A percentile compares a stretch with the other conserved stretches of the same genome.
Evolutionary conservation across 1,140 invertebrate species (phyloP).

Genomic region (Drosophila nannoptera): DNA sequence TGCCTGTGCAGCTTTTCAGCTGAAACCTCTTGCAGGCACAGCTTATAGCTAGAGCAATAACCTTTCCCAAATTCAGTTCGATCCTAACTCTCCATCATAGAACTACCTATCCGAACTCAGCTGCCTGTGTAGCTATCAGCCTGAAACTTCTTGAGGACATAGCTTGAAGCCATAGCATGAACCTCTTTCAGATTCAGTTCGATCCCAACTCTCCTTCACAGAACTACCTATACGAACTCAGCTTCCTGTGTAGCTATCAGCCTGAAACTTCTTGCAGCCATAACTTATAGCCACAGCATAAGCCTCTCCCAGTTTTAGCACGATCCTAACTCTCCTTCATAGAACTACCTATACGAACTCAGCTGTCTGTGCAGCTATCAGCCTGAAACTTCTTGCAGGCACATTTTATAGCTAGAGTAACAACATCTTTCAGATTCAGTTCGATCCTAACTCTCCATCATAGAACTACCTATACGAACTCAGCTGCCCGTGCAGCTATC

Average conservation of each 20-base stretch:
- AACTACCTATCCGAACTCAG: not conserved
- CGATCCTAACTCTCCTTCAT: too few species aligned
- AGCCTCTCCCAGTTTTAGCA: too few species aligned
- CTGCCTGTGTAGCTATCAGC: not conserved
- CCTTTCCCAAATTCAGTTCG: not conserved
- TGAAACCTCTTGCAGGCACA: too few species aligned
- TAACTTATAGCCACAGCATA: too few species aligned
- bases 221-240: not conserved
- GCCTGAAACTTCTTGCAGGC: not conserved
- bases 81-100: not conserved
- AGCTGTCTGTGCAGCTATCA: not conserved
- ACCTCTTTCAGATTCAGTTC: too few species aligned
- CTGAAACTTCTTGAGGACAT: not conserved
- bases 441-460: not conserved
- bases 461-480: not conserved
- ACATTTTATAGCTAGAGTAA: too few species aligned
- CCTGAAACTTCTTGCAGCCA: not conserved
- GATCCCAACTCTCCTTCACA: too few species aligned
- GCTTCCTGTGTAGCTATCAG: not conserved
- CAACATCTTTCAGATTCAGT: not conserved
- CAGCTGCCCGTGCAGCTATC: not conserved
- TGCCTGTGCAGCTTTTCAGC: too few species aligned
- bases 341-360: not conserved
- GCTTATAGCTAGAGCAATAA: too few species aligned
- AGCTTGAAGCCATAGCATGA: not conserved